Base-by-base conservation (phyloP, 1,140 invertebrate genomes). In the Diachasma alloeum region DNA sequence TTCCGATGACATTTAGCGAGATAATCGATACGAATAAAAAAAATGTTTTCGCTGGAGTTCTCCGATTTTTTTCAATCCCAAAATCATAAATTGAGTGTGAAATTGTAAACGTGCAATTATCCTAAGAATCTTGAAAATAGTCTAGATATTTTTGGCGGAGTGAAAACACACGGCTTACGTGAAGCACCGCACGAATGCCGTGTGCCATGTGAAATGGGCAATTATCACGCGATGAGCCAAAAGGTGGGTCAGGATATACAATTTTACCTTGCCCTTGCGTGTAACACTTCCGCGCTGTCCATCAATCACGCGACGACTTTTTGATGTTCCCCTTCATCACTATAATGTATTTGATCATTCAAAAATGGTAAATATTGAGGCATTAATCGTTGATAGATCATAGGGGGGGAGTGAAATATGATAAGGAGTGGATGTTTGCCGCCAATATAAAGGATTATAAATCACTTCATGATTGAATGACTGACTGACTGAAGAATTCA, bases 231-330 rank as follows among this genome's bases (percentile, higher is more conserved):
- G 24, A 63, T 63, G 59, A 63, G 19, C 24, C 22, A 63, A 63
- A 63, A 63, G 59, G 59, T 63, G 59, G 59, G 59, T 63, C 59
- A 63, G 19, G 24, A 63, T 63, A 26, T 24, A 63, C 24, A 26
- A 63, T 63, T 63, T 26, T 63, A 63, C 59, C 59, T 63, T 63
- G 59, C 59, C 59, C 59, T 63, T 63, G 59, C 59, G 59, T 63
- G 59, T 63, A 11, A 10, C 59, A 63, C 24, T 63, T 63, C 19
- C 19, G 22, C 24, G 59, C 19, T 26, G 24, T 63, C 53, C 13
- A 59, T 59, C 59, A 63, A 63, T 63, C 24, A 63, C 59, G 5
- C 13, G 24, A 19, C 10, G 17, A 19, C 4, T 63, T 63, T 19
- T 26, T 26, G 59, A 26, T 63, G 8, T 13, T 17, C 19, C 11